phyloP scores from a whole-genome alignment of 1,140 invertebrate species.

The Octopus sinensis region DNA sequence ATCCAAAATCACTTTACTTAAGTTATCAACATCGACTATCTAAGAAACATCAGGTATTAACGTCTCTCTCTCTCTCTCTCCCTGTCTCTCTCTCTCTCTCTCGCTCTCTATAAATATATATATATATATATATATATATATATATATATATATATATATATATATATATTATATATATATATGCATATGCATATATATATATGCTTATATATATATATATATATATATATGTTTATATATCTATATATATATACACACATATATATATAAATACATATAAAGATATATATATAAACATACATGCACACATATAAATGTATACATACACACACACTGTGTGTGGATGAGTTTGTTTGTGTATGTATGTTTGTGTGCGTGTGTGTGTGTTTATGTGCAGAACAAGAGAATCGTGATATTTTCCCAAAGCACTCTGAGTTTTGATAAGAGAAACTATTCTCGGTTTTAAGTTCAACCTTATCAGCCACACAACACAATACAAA shows the following conservation, averaged over 20 bases:
- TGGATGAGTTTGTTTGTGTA: not conserved
- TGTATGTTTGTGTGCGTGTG: not conserved
- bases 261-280: not conserved
- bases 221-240: not conserved
- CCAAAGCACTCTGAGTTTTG: no score
- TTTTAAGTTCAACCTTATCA: no score
- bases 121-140: slow-evolving; percentile 5
- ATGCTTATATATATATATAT: not conserved
- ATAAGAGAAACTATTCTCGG: no score
- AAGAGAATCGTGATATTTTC: no score
- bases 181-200: not conserved
- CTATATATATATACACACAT: not conserved
- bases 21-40: no score
- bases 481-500: no score
- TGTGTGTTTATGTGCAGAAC: not conserved
- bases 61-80: no score
- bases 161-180: not conserved
- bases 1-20: no score
- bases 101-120: not conserved
- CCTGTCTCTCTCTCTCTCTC: no score
- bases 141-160: slow-evolving; percentile 5
- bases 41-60: no score
- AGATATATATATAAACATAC: not conserved
- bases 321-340: not conserved
- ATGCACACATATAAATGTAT: not conserved